Percentiles rank a stretch among this genome's conserved stretches.
Evolutionary conservation across 1,140 invertebrate genomes (phyloP).

Genomic region (Rhopalosiphum maidis): DNA sequence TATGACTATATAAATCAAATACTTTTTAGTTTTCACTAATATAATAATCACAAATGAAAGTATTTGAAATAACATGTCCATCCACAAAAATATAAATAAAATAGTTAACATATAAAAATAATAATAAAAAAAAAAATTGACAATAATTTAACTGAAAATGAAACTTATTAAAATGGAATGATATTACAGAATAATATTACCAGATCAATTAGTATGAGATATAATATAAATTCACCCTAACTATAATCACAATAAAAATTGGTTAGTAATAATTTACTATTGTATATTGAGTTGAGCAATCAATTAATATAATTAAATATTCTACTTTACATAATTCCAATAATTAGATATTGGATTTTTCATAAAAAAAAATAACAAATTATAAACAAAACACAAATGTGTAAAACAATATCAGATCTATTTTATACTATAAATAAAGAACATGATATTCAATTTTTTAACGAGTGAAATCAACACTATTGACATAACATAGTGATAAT

Average conservation of each 20-base stretch:
- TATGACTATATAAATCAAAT: neutral
- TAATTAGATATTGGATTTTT: neutral
- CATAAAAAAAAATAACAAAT: neutral
- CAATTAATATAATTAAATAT: conserved; percentile 1
- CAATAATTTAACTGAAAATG: neutral
- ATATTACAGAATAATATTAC: neutral
- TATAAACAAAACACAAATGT: neutral
- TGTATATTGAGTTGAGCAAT: conserved; percentile 23
- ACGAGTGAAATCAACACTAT: neutral
- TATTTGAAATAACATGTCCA: neutral
- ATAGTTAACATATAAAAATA: neutral
- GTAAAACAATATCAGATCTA: neutral
- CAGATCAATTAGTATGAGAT: neutral
- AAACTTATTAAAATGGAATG: neutral
- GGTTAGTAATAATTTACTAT: neutral
- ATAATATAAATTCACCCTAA: neutral
- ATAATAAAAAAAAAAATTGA: neutral
- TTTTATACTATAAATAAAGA: neutral
- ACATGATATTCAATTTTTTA: neutral
- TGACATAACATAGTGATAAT: neutral
- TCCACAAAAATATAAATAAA: neutral
- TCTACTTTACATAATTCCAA: neutral
- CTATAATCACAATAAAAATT: neutral
- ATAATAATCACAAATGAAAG: neutral
- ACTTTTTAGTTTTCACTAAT: neutral